Conservation (phyloP, 2,888 invertebrate species). For the Pterostichus madidus region DNA sequence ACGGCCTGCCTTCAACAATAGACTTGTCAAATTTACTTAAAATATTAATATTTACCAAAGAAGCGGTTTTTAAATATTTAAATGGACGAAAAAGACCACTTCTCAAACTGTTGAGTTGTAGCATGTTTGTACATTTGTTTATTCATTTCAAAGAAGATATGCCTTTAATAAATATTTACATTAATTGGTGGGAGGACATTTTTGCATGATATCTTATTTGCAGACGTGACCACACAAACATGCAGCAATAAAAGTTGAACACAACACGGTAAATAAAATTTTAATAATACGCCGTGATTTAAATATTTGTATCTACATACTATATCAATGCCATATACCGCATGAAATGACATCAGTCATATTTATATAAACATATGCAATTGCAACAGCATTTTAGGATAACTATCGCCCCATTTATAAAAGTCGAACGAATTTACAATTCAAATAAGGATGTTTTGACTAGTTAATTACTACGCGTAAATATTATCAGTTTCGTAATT, state of each 20-base stretch:
- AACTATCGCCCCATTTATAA: conserved; percentile 36
- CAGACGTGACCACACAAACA: not conserved
- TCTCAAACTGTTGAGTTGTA: no score
- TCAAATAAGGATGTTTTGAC: conserved; percentile 19
- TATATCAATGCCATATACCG: conserved; percentile 51
- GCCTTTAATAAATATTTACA: not conserved
- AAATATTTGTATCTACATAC: conserved; percentile 17
- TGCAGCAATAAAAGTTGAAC: no score
- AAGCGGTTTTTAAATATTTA: not conserved
- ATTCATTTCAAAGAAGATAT: not conserved
- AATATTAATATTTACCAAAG: conserved; percentile 3
- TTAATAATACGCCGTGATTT: conserved; percentile 9
- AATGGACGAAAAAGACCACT: not conserved
- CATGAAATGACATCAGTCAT: conserved; percentile 61
- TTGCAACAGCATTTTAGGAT: conserved; percentile 43
- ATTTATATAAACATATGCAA: conserved; percentile 57
- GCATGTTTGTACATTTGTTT: no score
- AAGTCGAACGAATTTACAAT: conserved; percentile 22
- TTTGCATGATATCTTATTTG: not conserved
- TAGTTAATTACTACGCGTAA: not conserved
- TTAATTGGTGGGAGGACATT: not conserved
- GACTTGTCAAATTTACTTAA: conserved; percentile 34
- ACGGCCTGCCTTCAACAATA: not conserved
- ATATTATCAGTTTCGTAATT: not conserved
- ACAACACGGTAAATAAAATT: conserved; percentile 12